Percentiles rank a stretch among this genome's conserved stretches.
Conservation (phyloP, 2,888 invertebrate genomes). For the Cremastinae sp. region DNA sequence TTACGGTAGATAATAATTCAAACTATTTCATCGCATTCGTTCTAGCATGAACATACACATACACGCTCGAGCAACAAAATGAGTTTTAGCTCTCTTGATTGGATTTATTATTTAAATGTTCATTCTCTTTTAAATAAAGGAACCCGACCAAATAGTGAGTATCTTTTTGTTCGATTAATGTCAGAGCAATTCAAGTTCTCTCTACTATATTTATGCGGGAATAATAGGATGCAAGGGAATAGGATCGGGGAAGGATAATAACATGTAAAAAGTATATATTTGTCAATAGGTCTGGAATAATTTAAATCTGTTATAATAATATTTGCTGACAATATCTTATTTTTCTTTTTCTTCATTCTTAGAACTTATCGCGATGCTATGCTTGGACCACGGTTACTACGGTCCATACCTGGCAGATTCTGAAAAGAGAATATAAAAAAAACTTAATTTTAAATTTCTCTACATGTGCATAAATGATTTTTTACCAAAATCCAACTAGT, state of each 20-base stretch:
- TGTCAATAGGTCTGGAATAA: slow-evolving; percentile 68
- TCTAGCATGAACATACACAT: slow-evolving; percentile 50
- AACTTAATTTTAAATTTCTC: too few relatives aligned
- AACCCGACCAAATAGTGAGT: slow-evolving; percentile 18
- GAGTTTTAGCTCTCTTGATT: slow-evolving; percentile 17
- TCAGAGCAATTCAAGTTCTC: slow-evolving; percentile 44
- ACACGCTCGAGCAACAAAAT: slow-evolving; percentile 52
- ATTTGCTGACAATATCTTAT: slow-evolving; percentile 67
- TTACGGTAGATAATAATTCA: slow-evolving; percentile 50
- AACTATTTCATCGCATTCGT: slow-evolving; percentile 52
- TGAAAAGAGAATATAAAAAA: slow-evolving; percentile 62
- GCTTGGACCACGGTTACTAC: slow-evolving; percentile 70
- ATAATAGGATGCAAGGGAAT: slow-evolving; percentile 30
- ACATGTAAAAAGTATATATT: slow-evolving; percentile 68
- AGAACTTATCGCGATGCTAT: slow-evolving; percentile 70
- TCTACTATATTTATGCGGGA: slow-evolving; percentile 47
- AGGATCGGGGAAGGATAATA: slow-evolving; percentile 49
- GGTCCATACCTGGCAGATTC: slow-evolving; percentile 70
- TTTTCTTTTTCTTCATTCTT: slow-evolving; percentile 64
- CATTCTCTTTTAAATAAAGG: slow-evolving; percentile 29
- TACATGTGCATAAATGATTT: too few relatives aligned
- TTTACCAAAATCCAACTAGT: too few relatives aligned
- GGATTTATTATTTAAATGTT: slow-evolving; percentile 21
- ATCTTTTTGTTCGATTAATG: slow-evolving; percentile 18
- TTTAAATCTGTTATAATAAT: slow-evolving; percentile 70